These are phyloP conservation scores for Plemyria rubiginata DNA, from an alignment of 2,888 invertebrate genomes.

Conservation along the genomic window DNA sequence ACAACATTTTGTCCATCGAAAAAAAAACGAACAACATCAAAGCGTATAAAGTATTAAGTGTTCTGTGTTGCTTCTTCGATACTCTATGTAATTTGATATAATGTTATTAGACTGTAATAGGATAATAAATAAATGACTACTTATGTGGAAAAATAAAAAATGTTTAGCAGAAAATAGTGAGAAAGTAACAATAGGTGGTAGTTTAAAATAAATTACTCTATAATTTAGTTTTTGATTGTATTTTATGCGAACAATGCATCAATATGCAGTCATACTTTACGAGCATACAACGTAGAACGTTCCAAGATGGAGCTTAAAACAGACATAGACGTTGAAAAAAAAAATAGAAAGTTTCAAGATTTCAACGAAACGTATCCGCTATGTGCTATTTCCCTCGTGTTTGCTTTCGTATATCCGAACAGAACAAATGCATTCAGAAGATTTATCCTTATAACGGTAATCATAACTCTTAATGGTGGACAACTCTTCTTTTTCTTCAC, in stretches of 20 bases:
- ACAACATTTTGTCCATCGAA: too few species aligned
- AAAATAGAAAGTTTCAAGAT: slow-evolving; percentile 53
- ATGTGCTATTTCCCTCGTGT: slow-evolving; percentile 62
- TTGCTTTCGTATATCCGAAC: slow-evolving; percentile 66
- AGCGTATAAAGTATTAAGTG: too few species aligned
- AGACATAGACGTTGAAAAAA: slow-evolving; percentile 6
- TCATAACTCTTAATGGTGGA: slow-evolving; percentile 49
- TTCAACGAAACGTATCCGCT: slow-evolving; percentile 63
- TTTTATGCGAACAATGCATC: not conserved
- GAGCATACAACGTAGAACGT: not conserved
- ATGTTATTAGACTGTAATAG: not conserved
- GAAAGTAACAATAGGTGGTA: slow-evolving; percentile 5
- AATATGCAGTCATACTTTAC: not conserved
- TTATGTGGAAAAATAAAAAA: slow-evolving; percentile 3
- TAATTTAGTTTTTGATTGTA: not conserved
- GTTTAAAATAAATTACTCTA: slow-evolving; percentile 9
- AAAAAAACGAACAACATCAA: too few species aligned
- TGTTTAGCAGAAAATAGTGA: slow-evolving; percentile 3
- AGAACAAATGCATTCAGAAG: slow-evolving; percentile 49
- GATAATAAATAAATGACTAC: slow-evolving; percentile 4
- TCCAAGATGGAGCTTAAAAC: slow-evolving; percentile 41
- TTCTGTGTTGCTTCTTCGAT: too few species aligned
- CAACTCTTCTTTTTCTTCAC: slow-evolving; percentile 62
- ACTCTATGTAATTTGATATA: too few species aligned
- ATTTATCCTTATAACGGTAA: slow-evolving; percentile 40